Conservation (phyloP, 2,888 invertebrate species). For the Drosophila kuntzei region DNA sequence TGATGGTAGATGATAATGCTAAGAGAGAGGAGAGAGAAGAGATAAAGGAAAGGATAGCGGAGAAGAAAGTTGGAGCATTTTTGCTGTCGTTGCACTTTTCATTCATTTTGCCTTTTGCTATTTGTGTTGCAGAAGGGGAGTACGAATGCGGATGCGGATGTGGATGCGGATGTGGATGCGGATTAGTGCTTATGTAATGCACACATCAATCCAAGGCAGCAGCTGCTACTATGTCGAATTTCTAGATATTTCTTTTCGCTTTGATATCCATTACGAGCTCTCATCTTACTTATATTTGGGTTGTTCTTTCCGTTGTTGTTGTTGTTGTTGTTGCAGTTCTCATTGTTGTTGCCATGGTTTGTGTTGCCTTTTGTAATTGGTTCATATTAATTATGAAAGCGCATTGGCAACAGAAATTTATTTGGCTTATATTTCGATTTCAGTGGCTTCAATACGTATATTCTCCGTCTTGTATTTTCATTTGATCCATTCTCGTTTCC, state of each 20-base stretch:
- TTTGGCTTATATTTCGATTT: conserved; percentile 80
- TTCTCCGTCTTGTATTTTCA: conserved; percentile 14
- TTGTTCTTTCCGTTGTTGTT: not conserved
- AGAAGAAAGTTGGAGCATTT: conserved; percentile 43
- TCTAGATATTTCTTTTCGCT: conserved; percentile 36
- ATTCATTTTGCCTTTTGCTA: conserved; percentile 57
- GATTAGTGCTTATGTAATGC: conserved; percentile 75
- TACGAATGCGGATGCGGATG: conserved; percentile 4
- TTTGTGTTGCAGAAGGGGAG: conserved; percentile 43
- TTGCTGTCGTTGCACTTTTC: conserved; percentile 68
- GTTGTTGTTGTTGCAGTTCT: not conserved
- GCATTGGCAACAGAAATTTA: conserved; percentile 74
- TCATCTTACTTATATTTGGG: conserved; percentile 10
- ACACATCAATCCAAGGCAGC: conserved; percentile 62
- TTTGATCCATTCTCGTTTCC: conserved; percentile 12
- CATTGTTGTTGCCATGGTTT: conserved; percentile 15
- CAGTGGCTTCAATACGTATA: conserved; percentile 48
- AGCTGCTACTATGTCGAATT: conserved; percentile 27
- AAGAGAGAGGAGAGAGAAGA: not conserved
- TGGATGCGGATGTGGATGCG: conserved; percentile 41
- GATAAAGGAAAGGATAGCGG: not conserved
- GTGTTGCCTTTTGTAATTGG: conserved; percentile 56
- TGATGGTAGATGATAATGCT: conserved; percentile 18
- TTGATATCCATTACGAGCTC: conserved; percentile 51
- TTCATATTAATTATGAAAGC: conserved; percentile 80